Evolutionary conservation across 2,797 vertebrate species (phyloP).

Genomic region (Oreochromis grahami): DNA sequence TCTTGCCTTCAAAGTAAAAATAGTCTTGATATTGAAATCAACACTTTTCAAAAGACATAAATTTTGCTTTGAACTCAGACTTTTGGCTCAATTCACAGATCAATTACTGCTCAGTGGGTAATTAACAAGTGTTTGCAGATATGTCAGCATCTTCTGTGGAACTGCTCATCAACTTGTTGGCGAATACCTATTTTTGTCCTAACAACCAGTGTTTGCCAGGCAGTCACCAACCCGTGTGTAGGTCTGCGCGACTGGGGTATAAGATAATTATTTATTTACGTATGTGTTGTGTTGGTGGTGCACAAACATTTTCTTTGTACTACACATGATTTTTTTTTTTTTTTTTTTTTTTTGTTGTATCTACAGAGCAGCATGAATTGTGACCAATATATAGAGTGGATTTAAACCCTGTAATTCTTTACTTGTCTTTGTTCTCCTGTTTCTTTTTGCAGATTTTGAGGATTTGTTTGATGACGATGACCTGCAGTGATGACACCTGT

Average conservation of each 20-base stretch:
- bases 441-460: conserved; percentile 71
- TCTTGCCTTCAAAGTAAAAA: too few species aligned
- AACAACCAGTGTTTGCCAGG: background rate
- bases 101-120: background rate
- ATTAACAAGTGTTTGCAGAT: background rate
- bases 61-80: background rate
- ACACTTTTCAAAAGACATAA: background rate
- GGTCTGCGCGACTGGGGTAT: background rate
- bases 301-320: background rate
- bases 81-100: background rate
- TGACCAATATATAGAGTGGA: background rate
- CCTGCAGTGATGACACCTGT: conserved; percentile 66
- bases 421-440: background rate
- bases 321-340: background rate
- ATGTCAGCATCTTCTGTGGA: background rate
- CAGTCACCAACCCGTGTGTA: background rate
- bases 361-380: background rate
- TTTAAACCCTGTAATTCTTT: background rate
- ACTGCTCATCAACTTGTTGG: background rate
- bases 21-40: background rate
- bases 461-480: conserved; percentile 80
- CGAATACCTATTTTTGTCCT: background rate
- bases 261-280: background rate
- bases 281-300: background rate
- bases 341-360: too few species aligned